These are phyloP conservation scores for Eupithecia abbreviata DNA, from an alignment of 2,888 invertebrate species.

Conservation along the genomic window DNA sequence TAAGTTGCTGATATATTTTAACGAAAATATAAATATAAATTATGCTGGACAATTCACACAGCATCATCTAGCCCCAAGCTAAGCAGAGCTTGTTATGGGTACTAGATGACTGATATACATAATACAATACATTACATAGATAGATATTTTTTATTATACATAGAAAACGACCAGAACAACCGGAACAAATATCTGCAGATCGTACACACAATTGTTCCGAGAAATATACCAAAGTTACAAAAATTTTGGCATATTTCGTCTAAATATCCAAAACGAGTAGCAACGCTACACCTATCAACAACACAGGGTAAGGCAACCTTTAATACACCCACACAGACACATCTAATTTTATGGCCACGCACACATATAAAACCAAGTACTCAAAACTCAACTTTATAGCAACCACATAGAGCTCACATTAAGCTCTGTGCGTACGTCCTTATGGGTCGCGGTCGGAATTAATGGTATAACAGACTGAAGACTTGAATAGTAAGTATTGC, in stretches of 20 bases:
- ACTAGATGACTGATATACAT: too few relatives aligned
- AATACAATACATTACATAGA: too few relatives aligned
- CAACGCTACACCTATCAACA: conserved; percentile 55
- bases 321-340: conserved; percentile 66
- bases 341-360: conserved; percentile 64
- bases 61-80: too few relatives aligned
- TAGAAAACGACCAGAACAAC: too few relatives aligned
- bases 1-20: too few relatives aligned
- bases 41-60: too few relatives aligned
- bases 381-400: conserved; percentile 19
- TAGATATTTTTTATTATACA: too few relatives aligned
- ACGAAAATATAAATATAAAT: too few relatives aligned
- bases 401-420: conserved; percentile 8
- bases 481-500: conserved; percentile 10
- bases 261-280: conserved; percentile 54
- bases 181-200: too few relatives aligned
- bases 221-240: too few relatives aligned
- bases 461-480: conserved; percentile 20
- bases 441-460: background rate
- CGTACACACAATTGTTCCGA: too few relatives aligned
- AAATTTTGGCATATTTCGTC: background rate
- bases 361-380: conserved; percentile 40
- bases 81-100: too few relatives aligned
- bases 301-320: conserved; percentile 57
- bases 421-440: background rate